A percentile compares a stretch with the other conserved stretches of the same genome.
These are phyloP conservation scores for Eupithecia tripunctaria DNA, from an alignment of 2,888 invertebrate genomes.

Conservation along the genomic window DNA sequence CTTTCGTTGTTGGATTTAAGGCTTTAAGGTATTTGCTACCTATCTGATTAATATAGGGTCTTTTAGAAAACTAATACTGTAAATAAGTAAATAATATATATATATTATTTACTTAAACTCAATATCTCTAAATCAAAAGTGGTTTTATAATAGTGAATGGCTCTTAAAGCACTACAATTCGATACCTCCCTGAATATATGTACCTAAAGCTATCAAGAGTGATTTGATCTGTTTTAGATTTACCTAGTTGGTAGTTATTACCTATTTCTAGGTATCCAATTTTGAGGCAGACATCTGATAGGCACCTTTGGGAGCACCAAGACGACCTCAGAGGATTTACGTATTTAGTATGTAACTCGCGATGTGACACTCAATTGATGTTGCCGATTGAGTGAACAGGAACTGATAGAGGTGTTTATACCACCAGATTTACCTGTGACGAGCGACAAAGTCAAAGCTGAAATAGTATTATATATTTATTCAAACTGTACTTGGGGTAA, in stretches of 20 bases:
- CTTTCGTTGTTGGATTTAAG: background rate
- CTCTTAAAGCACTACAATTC: background rate
- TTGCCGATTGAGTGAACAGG: slow-evolving; percentile 73
- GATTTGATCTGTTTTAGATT: background rate
- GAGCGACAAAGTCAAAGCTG: no score
- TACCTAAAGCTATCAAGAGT: background rate
- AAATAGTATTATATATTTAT: no score
- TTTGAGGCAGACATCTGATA: slow-evolving; percentile 32
- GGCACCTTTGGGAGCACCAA: slow-evolving; percentile 29
- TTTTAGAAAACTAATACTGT: background rate
- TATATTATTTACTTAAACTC: no score
- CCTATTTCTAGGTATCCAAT: slow-evolving; percentile 24
- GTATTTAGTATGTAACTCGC: slow-evolving; percentile 74
- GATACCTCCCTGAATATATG: background rate
- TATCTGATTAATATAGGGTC: background rate
- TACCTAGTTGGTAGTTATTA: background rate
- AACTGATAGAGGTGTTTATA: slow-evolving; percentile 53
- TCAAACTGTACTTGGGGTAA: no score
- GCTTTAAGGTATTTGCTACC: background rate
- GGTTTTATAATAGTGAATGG: background rate
- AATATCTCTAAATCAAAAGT: background rate
- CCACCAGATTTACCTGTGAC: no score
- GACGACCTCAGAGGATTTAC: slow-evolving; percentile 38
- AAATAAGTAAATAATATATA: no score
- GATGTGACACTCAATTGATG: slow-evolving; percentile 78